Conservation (phyloP, 2,888 invertebrate genomes). For the Criorhina ranunculi region DNA sequence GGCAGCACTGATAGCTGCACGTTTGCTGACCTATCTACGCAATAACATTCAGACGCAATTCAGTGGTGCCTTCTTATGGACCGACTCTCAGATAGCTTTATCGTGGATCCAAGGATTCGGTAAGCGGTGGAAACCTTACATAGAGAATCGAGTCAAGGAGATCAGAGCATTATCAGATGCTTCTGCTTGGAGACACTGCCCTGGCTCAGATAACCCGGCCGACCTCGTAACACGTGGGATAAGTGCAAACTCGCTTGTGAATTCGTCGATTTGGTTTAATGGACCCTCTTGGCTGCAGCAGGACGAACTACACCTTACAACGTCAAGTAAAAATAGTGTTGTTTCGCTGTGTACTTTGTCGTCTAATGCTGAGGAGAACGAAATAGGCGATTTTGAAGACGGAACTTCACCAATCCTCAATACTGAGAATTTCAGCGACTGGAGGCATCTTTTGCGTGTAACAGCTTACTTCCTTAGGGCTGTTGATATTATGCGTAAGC, state of each 20-base stretch:
- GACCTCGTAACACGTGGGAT: neutral
- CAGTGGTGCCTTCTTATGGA: neutral
- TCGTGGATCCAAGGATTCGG: no score
- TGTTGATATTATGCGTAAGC: no score
- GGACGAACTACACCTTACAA: neutral
- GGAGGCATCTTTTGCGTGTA: constrained; percentile 1
- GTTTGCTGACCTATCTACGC: neutral
- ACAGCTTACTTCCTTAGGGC: no score
- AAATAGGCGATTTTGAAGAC: neutral
- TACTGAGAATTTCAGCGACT: neutral
- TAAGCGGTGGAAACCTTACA: no score
- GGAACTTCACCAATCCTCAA: neutral
- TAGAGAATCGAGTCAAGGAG: neutral
- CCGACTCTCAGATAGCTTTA: no score
- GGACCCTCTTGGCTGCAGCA: neutral
- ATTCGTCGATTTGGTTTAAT: neutral
- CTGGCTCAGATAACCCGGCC: constrained; percentile 14
- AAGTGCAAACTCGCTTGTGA: neutral
- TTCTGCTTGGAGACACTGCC: neutral
- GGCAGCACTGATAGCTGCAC: neutral
- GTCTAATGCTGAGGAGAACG: neutral
- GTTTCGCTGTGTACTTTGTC: neutral
- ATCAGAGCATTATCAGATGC: neutral
- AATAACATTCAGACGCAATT: neutral
- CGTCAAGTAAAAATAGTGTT: neutral